Percentiles rank a stretch among this genome's conserved stretches.
Evolutionary conservation across 2,888 invertebrate species (phyloP).

Genomic region (Xestia c-nigrum): DNA sequence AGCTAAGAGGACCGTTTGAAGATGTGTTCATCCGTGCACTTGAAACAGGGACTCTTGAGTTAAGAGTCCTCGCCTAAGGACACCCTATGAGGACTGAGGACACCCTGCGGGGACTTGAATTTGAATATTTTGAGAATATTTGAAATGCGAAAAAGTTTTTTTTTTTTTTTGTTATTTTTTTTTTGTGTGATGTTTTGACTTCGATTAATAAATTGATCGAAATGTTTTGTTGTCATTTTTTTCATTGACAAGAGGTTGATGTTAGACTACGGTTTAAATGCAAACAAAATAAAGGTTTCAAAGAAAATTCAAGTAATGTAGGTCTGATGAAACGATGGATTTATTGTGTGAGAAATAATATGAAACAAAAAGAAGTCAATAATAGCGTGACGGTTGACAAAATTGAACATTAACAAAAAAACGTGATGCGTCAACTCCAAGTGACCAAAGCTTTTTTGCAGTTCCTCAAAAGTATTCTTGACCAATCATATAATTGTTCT

Average conservation of each 20-base stretch:
- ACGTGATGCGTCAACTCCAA: too few species aligned
- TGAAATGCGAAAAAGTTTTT: conserved; percentile 10
- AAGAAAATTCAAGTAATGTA: background rate
- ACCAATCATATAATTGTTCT: background rate
- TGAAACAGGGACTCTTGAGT: conserved; percentile 39
- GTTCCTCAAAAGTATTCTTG: background rate
- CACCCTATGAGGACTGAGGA: conserved; percentile 30
- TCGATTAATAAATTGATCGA: too few species aligned
- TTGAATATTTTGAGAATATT: conserved; percentile 40
- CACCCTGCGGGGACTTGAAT: conserved; percentile 34
- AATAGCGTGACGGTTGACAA: too few species aligned
- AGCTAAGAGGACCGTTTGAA: conserved; percentile 50
- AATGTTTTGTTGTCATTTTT: conserved; percentile 1
- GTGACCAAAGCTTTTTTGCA: background rate
- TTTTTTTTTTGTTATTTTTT: conserved; percentile 4
- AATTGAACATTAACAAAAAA: too few species aligned
- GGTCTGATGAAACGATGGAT: background rate
- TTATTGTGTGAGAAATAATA: too few species aligned
- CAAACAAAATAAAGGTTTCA: background rate
- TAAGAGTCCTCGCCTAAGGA: conserved; percentile 38
- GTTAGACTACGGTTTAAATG: background rate
- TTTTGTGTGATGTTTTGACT: background rate
- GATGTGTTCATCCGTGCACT: conserved; percentile 60
- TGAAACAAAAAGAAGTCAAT: too few species aligned
- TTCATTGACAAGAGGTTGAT: background rate